Conservation (phyloP, 1,140 invertebrate genomes). For the Drosophila funebris region DNA sequence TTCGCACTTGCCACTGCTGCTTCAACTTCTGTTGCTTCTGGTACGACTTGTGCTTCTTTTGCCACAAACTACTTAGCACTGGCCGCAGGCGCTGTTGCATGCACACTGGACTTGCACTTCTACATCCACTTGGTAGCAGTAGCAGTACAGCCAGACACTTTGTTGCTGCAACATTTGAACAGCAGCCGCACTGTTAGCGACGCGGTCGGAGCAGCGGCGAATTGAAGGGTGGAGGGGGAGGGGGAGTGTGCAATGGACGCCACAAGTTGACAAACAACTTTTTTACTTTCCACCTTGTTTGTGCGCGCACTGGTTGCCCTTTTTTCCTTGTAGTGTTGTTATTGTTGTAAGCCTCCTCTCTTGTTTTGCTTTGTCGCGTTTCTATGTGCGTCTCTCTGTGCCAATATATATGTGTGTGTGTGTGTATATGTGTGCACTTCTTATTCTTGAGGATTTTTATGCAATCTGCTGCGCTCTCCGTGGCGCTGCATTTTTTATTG, state of each 20-base stretch:
- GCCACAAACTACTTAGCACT: conserved; percentile 33
- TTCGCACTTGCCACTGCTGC: conserved; percentile 13
- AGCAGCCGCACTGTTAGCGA: too few species aligned
- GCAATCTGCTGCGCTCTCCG: conserved; percentile 32
- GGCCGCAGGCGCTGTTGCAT: conserved; percentile 61
- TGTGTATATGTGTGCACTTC: conserved; percentile 44
- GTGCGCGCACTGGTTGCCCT: conserved; percentile 52
- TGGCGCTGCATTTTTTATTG: conserved; percentile 39
- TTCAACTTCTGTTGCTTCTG: conserved; percentile 36
- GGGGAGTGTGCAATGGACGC: conserved; percentile 44
- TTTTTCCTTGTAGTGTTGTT: conserved; percentile 42
- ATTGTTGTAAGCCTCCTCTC: conserved; percentile 10
- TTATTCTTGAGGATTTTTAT: conserved; percentile 58
- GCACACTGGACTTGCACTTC: conserved; percentile 50
- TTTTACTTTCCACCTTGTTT: conserved; percentile 75
- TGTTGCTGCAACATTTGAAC: conserved; percentile 76
- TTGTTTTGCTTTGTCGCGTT: conserved; percentile 47
- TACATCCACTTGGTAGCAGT: conserved; percentile 22
- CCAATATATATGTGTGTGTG: conserved; percentile 1
- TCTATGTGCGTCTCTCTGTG: conserved; percentile 8
- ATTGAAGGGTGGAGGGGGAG: not conserved
- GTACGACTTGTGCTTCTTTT: too few species aligned
- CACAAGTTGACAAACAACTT: conserved; percentile 84
- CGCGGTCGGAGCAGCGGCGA: not conserved
- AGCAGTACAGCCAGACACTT: conserved; percentile 75